Percentiles rank a stretch among this genome's conserved stretches.
Evolutionary conservation across 2,888 invertebrate genomes (phyloP).

Genomic region (Cephus runcator): DNA sequence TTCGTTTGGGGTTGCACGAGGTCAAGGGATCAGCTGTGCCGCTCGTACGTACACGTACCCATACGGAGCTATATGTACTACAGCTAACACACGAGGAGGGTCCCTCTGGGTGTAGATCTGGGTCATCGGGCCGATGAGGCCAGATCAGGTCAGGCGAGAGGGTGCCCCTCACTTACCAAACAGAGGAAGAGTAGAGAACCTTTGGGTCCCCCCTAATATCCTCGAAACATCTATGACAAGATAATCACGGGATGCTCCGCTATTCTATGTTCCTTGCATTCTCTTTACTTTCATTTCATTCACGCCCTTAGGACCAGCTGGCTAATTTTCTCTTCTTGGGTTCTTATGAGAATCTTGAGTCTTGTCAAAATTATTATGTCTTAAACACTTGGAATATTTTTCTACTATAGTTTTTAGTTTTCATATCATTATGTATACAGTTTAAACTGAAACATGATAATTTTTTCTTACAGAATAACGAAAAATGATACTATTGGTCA

Average conservation of each 20-base stretch:
- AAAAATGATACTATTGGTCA: background rate
- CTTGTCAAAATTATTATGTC: background rate
- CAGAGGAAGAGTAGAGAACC: slow-evolving; percentile 34
- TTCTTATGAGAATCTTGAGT: background rate
- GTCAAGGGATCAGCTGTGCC: slow-evolving; percentile 58
- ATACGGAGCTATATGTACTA: background rate
- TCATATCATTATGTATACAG: background rate
- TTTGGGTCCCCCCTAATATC: slow-evolving; percentile 27
- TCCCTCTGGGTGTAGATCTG: slow-evolving; percentile 51
- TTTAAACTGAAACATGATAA: background rate
- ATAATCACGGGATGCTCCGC: slow-evolving; percentile 47
- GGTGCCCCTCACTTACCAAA: slow-evolving; percentile 54
- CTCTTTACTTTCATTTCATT: background rate
- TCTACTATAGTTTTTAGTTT: background rate
- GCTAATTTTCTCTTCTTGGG: background rate
- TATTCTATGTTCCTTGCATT: background rate
- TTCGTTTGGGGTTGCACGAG: slow-evolving; percentile 53
- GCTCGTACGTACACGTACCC: slow-evolving; percentile 19
- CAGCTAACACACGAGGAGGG: slow-evolving; percentile 37
- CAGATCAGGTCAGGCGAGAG: slow-evolving; percentile 40
- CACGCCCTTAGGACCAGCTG: background rate
- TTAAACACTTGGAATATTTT: background rate
- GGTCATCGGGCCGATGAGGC: slow-evolving; percentile 63
- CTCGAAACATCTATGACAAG: slow-evolving; percentile 54
- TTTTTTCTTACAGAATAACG: background rate